Evolutionary conservation across 2,797 vertebrate genomes (phyloP).

Genomic region (Lacerta bilineata): DNA sequence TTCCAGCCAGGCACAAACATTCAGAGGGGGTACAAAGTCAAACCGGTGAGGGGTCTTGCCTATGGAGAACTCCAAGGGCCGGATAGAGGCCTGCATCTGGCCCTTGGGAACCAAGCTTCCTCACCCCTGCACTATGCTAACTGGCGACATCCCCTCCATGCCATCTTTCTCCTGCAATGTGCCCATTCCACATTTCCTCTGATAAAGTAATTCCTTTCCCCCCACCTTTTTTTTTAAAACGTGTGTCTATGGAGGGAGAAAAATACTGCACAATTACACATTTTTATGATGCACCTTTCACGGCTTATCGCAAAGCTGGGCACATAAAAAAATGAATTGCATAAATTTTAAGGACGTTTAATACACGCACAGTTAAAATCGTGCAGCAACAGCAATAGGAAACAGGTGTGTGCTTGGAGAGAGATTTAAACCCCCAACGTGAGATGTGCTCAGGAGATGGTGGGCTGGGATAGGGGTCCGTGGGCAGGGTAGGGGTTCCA

Average conservation of each 20-base stretch:
- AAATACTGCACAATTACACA: constrained; percentile 64
- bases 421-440: constrained; percentile 53
- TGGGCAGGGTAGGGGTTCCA: no score
- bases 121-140: neutral
- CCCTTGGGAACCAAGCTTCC: no score
- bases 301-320: constrained; percentile 43
- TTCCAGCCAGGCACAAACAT: no score
- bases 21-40: no score
- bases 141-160: neutral
- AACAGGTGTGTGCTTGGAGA: constrained; percentile 64
- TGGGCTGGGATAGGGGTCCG: no score
- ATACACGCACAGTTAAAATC: constrained; percentile 64
- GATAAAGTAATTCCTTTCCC: neutral
- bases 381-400: constrained; percentile 56
- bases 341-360: constrained; percentile 69
- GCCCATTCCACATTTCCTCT: neutral
- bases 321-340: constrained; percentile 67
- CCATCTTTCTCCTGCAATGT: constrained; percentile 5
- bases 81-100: no score
- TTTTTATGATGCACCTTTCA: constrained; percentile 62
- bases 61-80: no score
- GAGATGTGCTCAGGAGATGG: constrained; percentile 37
- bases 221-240: constrained; percentile 7
- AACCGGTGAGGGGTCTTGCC: no score
- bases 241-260: constrained; percentile 21